Evolutionary conservation across 2,113 vertebrate genomes (phyloP).

Genomic region (Microcebus jonahi): DNA sequence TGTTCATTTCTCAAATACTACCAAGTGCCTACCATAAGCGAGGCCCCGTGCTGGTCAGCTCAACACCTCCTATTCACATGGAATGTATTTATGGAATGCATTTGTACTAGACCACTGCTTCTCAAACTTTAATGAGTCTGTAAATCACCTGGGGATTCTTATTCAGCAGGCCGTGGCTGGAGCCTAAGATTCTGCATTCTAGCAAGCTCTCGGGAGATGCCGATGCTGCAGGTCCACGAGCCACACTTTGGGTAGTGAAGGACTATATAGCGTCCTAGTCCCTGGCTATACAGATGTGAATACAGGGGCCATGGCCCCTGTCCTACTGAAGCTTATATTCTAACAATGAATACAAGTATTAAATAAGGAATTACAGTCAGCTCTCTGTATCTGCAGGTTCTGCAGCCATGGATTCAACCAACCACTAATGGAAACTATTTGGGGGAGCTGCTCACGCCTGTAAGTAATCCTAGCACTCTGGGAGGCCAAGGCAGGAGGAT

Average conservation of each 20-base stretch:
- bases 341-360: neutral
- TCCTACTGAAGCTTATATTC: neutral
- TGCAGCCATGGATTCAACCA: neutral
- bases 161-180: neutral
- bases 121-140: neutral
- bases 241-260: neutral
- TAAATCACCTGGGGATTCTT: neutral
- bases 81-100: neutral
- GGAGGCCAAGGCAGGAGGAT: no score
- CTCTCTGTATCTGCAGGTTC: neutral
- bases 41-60: neutral
- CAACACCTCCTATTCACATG: neutral
- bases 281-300: neutral
- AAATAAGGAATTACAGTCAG: neutral
- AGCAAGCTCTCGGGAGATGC: neutral
- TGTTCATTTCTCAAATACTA: neutral
- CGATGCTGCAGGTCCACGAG: neutral
- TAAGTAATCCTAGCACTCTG: no score
- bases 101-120: neutral
- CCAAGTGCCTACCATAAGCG: neutral
- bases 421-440: neutral
- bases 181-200: neutral
- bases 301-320: neutral
- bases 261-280: neutral
- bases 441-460: no score